Evolutionary conservation across 37 sponge, comb jelly and placozoan species (phyloP).

Genomic region (Beroe ovata): DNA sequence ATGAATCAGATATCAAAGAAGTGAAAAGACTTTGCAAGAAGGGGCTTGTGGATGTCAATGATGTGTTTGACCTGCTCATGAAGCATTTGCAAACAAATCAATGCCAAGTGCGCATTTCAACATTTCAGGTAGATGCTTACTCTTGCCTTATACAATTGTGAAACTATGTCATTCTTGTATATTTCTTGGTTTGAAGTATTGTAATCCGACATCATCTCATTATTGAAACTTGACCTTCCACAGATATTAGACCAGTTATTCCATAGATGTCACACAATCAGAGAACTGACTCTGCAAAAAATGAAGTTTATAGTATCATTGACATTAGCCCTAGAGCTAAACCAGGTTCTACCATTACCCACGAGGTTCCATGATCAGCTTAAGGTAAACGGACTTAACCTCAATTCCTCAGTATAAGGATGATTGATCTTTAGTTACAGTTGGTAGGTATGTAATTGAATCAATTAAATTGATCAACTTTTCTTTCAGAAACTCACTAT

Average conservation of each 20-base stretch:
- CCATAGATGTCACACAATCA: neutral
- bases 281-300: neutral
- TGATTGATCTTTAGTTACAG: neutral
- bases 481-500: slow-evolving; percentile 2
- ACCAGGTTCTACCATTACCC: slow-evolving; percentile 11
- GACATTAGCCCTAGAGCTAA: slow-evolving; percentile 22
- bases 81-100: slow-evolving; percentile 45
- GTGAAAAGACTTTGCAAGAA: slow-evolving; percentile 8
- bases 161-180: too few relatives aligned
- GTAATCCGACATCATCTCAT: too few relatives aligned
- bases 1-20: slow-evolving; percentile 20
- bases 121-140: slow-evolving; percentile 17
- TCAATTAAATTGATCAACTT: neutral
- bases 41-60: neutral
- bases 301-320: slow-evolving; percentile 29
- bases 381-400: neutral
- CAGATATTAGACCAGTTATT: slow-evolving; percentile 37
- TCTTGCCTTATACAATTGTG: too few relatives aligned
- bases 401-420: neutral
- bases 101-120: slow-evolving; percentile 14
- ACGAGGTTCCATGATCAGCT: neutral
- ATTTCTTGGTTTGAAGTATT: too few relatives aligned
- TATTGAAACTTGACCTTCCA: neutral
- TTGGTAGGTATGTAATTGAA: neutral
- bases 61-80: slow-evolving; percentile 31